Evolutionary conservation across 1,140 invertebrate genomes (phyloP).

Genomic region (Phocides pigmalion): DNA sequence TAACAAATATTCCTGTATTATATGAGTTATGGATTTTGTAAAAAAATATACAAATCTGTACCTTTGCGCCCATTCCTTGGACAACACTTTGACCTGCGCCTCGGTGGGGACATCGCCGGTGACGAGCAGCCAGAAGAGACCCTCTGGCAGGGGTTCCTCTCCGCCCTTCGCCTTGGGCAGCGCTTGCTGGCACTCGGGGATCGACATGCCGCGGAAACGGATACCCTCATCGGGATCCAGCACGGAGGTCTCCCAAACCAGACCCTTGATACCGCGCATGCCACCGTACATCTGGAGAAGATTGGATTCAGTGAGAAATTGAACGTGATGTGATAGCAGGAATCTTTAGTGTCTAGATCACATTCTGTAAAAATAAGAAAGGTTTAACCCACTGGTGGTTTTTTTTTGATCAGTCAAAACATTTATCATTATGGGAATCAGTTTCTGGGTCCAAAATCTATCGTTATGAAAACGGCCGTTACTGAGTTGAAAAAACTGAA

Average conservation of each 20-base stretch:
- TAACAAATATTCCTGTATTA: too few species aligned
- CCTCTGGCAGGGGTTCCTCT: constrained; percentile 96
- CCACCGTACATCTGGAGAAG: constrained; percentile 95
- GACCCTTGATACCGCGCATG: constrained; percentile 97
- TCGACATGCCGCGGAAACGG: constrained; percentile 96
- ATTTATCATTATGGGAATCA: too few species aligned
- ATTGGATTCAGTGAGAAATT: not conserved
- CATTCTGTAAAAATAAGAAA: too few species aligned
- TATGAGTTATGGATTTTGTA: too few species aligned
- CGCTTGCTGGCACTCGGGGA: constrained; percentile 96
- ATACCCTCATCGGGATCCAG: constrained; percentile 98
- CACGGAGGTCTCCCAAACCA: constrained; percentile 98
- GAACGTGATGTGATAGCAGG: too few species aligned
- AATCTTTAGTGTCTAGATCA: too few species aligned
- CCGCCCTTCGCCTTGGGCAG: constrained; percentile 95
- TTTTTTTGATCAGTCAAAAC: too few species aligned
- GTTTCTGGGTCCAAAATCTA: too few species aligned
- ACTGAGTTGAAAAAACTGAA: too few species aligned
- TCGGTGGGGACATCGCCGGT: constrained; percentile 96
- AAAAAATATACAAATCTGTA: too few species aligned
- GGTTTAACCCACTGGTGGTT: too few species aligned
- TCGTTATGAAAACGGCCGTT: too few species aligned
- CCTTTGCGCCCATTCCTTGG: constrained; percentile 95
- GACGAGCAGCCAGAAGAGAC: constrained; percentile 97
- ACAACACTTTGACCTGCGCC: constrained; percentile 92